These are phyloP conservation scores for Nomada ferruginata DNA, from an alignment of 2,888 invertebrate species.

Conservation along the genomic window DNA sequence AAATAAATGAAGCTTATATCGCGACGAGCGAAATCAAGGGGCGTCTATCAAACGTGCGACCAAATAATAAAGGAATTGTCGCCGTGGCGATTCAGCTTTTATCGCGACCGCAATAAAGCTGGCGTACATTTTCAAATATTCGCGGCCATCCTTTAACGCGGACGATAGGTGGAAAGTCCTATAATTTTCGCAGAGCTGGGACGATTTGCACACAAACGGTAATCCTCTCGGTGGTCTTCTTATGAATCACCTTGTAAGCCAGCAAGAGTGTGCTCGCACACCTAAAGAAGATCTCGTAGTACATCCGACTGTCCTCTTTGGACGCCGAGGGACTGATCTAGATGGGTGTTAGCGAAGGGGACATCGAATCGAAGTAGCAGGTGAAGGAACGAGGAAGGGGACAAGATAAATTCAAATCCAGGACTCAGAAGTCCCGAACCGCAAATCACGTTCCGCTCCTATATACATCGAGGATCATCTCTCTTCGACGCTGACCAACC, in stretches of 20 bases:
- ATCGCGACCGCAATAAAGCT: not conserved
- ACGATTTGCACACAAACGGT: constrained; percentile 60
- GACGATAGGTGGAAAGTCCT: constrained; percentile 34
- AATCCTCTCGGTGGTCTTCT: constrained; percentile 53
- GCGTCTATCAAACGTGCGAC: not conserved
- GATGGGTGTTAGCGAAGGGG: constrained; percentile 54
- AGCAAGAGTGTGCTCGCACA: constrained; percentile 36
- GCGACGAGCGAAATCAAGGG: no score
- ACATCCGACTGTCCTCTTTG: constrained; percentile 62
- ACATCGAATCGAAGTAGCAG: constrained; percentile 65
- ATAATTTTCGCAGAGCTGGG: constrained; percentile 48
- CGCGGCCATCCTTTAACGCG: not conserved
- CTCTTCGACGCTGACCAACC: constrained; percentile 79
- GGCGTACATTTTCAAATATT: not conserved
- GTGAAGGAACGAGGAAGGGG: constrained; percentile 60
- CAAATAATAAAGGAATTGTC: not conserved
- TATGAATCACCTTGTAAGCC: constrained; percentile 66
- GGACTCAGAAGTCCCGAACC: constrained; percentile 77
- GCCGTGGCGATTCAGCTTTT: no score
- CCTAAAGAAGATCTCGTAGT: constrained; percentile 66
- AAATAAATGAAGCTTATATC: no score
- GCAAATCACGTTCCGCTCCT: constrained; percentile 80
- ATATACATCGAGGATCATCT: constrained; percentile 81
- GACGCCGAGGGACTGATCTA: constrained; percentile 62
- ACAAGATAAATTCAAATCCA: constrained; percentile 81